phyloP scores from a whole-genome alignment of 2,113 vertebrate genomes.

The Spilogale gracilis region DNA sequence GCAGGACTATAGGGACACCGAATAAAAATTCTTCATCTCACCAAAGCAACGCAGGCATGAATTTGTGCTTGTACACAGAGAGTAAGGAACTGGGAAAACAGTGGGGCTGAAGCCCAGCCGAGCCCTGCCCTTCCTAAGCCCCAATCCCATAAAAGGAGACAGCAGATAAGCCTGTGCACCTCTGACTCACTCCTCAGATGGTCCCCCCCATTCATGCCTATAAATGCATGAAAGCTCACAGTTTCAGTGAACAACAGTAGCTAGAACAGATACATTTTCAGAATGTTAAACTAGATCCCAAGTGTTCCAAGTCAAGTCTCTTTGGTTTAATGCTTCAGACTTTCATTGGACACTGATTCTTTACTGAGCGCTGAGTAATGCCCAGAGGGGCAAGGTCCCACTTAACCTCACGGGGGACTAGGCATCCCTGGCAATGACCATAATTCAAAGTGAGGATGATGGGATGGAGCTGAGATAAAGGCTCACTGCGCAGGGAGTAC shows the following conservation, averaged over 20 bases:
- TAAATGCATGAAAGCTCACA: background rate
- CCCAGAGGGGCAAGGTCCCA: background rate
- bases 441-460: background rate
- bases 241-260: background rate
- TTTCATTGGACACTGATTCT: background rate
- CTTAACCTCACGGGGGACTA: background rate
- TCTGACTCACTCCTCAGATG: background rate
- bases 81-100: background rate
- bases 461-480: background rate
- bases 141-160: background rate
- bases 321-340: background rate
- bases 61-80: background rate
- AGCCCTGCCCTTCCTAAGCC: background rate
- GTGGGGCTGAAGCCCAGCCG: background rate
- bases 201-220: background rate
- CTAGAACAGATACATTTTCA: background rate
- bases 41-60: background rate
- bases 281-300: background rate
- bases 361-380: background rate
- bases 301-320: background rate
- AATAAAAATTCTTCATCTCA: background rate
- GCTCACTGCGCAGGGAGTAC: background rate
- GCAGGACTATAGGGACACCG: background rate
- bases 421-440: background rate
- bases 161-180: background rate